Evolutionary conservation across 2,888 invertebrate species (phyloP), one percentile per base, ranked within the genome.

Genomic region (Ctena decussata): DNA sequence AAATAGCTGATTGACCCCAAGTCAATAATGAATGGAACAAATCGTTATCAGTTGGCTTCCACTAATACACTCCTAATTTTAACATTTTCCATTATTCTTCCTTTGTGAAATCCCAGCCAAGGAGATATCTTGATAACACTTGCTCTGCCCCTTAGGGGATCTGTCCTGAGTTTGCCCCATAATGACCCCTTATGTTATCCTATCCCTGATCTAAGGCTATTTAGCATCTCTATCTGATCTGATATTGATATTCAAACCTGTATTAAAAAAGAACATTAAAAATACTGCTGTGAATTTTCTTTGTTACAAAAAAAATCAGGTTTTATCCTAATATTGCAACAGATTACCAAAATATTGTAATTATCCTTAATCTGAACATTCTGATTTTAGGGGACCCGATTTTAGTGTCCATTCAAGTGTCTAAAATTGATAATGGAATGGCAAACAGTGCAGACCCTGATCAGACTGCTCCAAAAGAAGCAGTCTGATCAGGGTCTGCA

Each of bases 81-180:
- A 74, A 77, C 84, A 87, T 70, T 75, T 79, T 49, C 69, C 80
- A 84, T 87, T 82, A 82, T 80, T 85, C 87, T 79, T 73, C 57
- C 44, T 77, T 73, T 65, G 69, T 53, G 6, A 37, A 72, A 72
- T 24, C 72, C 18, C 30, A 11, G 18, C 11, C 18, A 12, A 21
- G n/a, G 39, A 46, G 77, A 77, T 77, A n/a, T 0, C 24, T 12
- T 69, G 69, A 77, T 77, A 77, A 77, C n/a, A 77, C 37, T 49
- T 27, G 53, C 53, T 30, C 44, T 70, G 21, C 53, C 72, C 71
- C n/a, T 18, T 46, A 27, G 32, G 65, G 79, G 27, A 79, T 5
- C 72, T 60, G 72, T 39, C 77, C 82, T 57, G 15, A 72, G 41
- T 41, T 82, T 71, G 60, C 77, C 82, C 57, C 39, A 39, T 35